Base-by-base conservation (phyloP, 2,113 vertebrate species). In the Bettongia penicillata region DNA sequence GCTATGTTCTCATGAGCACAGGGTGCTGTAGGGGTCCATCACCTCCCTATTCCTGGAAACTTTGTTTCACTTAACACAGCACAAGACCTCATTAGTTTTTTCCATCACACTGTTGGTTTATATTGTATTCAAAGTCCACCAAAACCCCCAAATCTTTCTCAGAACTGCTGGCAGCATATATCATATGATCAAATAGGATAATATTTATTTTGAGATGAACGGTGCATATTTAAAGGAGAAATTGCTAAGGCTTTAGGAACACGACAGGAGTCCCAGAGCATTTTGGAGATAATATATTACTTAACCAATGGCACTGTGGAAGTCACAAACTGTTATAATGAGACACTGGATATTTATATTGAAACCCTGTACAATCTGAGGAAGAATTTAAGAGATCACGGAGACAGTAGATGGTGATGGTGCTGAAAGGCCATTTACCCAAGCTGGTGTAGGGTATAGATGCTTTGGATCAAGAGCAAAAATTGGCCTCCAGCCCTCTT, bases 251-350 rank as follows among this genome's bases (percentile, higher is more conserved):
- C 99, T 26, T 99, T 99, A 0, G 99, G 99, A 93, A 99, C 99
- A 0, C 99, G 61, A 98, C 98, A 2, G 99, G 99, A 99, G 99
- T 98, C 91, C 98, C 99, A 55, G 99, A 99, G 98, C 99, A 99
- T 96, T 99, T 99, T 96, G 99, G 99, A 0, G 99, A 99, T 97
- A 99, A 99, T 0, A 99, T 99, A 97, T 95, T 99, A 57, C 99
- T 99, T 98, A 99, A 99, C 98, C 0, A 99, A 99, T 7, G 99
- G 99, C 12, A 99, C 99, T 96, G 98, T 99, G 52, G 99, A 99
- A 97, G 99, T 99, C 47, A 99, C 99, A 96, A 99, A 99, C 94
- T 99, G 97, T 51, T 99, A 98, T 0, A 99, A 99, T 96, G 98
- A 99, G 97, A 99, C 98, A 0, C 99, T 99, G 90, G 97, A 99